These are phyloP conservation scores for Dimorphilus gyrociliatus DNA, from an alignment of 2,888 invertebrate species.

Conservation along the genomic window DNA sequence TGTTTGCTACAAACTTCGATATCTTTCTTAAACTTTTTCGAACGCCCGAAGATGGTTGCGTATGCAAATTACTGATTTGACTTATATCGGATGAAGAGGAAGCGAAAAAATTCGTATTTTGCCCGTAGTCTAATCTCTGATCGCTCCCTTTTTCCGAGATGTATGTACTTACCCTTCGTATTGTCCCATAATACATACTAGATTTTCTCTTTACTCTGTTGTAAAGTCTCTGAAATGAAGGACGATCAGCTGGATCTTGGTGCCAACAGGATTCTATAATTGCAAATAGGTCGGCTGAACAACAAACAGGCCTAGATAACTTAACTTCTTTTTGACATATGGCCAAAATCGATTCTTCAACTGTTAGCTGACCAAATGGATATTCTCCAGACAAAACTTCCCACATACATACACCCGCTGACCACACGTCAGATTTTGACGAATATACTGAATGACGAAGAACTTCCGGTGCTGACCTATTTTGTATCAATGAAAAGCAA, in stretches of 20 bases:
- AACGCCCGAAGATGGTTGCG: too few relatives aligned
- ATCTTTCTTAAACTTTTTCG: too few relatives aligned
- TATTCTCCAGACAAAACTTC: constrained; percentile 13
- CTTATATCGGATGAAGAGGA: too few relatives aligned
- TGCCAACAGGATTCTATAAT: constrained; percentile 13
- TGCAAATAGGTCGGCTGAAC: constrained; percentile 9
- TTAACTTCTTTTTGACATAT: constrained; percentile 11
- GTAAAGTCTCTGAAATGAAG: constrained; percentile 9
- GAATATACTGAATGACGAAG: constrained; percentile 11
- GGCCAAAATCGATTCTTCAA: too few relatives aligned
- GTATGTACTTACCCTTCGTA: too few relatives aligned
- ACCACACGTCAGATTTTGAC: constrained; percentile 15
- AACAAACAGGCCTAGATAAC: constrained; percentile 12
- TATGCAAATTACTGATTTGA: too few relatives aligned
- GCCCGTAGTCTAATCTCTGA: too few relatives aligned
- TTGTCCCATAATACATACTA: constrained; percentile 12
- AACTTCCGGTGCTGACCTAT: constrained; percentile 15
- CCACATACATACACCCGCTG: constrained; percentile 13
- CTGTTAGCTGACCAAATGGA: constrained; percentile 10
- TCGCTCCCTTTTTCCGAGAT: too few relatives aligned
- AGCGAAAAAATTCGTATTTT: too few relatives aligned
- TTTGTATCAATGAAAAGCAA: too few relatives aligned
- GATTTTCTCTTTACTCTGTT: constrained; percentile 14
- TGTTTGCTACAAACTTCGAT: too few relatives aligned
- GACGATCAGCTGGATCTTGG: constrained; percentile 8